phyloP scores from a whole-genome alignment of 1,140 invertebrate genomes.

The Drosophila saltans region DNA sequence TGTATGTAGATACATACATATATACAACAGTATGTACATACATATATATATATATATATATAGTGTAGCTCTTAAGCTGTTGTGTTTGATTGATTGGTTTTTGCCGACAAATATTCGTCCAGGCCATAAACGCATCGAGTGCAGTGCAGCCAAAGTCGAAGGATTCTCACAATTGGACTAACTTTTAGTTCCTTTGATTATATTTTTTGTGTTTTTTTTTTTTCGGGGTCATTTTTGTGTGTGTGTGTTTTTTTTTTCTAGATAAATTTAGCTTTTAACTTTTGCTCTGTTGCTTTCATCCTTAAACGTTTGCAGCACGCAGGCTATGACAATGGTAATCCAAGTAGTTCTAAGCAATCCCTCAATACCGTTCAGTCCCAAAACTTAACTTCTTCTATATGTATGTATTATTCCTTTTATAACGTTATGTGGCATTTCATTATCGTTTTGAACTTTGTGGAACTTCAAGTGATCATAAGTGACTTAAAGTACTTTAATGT shows the following conservation, averaged over 20 bases:
- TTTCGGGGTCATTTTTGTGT: slow-evolving; percentile 11
- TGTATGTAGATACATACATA: slow-evolving; percentile 29
- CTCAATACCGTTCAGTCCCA: neutral
- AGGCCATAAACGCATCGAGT: slow-evolving; percentile 42
- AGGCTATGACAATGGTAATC: slow-evolving; percentile 75
- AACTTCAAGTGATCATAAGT: no score
- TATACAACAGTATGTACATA: neutral
- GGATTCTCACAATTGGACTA: slow-evolving; percentile 65
- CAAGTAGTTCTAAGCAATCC: slow-evolving; percentile 24
- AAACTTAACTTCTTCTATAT: no score
- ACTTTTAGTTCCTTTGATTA: neutral
- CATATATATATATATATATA: slow-evolving; percentile 18
- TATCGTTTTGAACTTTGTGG: no score
- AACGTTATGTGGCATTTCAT: no score
- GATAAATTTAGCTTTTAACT: slow-evolving; percentile 13
- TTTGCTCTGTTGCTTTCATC: slow-evolving; percentile 30
- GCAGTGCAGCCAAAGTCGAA: slow-evolving; percentile 50
- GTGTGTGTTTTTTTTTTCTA: slow-evolving; percentile 1
- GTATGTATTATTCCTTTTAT: no score
- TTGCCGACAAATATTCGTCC: slow-evolving; percentile 10
- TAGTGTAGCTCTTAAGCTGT: neutral
- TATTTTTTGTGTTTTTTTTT: neutral
- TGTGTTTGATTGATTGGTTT: slow-evolving; percentile 20
- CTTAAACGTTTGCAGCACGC: slow-evolving; percentile 38
- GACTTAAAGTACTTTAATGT: no score